These are phyloP conservation scores for Platynereis dumerilii DNA, from an alignment of 2,888 invertebrate species.

Conservation along the genomic window DNA sequence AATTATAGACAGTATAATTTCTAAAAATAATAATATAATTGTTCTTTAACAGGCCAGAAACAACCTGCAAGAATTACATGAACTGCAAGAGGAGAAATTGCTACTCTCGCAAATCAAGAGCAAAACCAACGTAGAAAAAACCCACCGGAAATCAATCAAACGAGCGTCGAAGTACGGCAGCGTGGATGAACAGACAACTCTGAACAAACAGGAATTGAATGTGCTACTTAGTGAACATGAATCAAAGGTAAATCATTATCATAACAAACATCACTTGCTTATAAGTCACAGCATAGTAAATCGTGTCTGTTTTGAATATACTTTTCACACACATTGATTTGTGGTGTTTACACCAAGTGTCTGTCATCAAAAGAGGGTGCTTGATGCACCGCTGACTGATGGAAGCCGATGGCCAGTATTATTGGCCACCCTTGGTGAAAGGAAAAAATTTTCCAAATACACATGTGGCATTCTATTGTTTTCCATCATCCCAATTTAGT, in stretches of 20 bases:
- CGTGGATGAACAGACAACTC: slow-evolving; percentile 34
- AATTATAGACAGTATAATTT: neutral
- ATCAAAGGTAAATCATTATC: slow-evolving; percentile 37
- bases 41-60: slow-evolving; percentile 44
- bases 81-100: slow-evolving; percentile 61
- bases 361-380: too few relatives aligned
- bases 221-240: slow-evolving; percentile 25
- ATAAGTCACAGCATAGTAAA: neutral
- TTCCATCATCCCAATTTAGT: too few relatives aligned
- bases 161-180: slow-evolving; percentile 51
- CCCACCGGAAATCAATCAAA: slow-evolving; percentile 60
- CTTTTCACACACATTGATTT: neutral
- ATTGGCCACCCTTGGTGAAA: too few relatives aligned
- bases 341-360: too few relatives aligned
- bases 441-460: too few relatives aligned
- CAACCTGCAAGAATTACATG: slow-evolving; percentile 52
- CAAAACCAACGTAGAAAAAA: slow-evolving; percentile 59
- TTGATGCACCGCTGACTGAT: too few relatives aligned
- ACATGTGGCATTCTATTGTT: too few relatives aligned
- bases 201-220: slow-evolving; percentile 33
- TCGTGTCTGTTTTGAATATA: neutral
- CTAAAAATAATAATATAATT: neutral
- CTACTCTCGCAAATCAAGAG: slow-evolving; percentile 64
- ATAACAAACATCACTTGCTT: neutral
- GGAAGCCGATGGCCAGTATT: too few relatives aligned